Percentiles rank a stretch among this genome's conserved stretches.
Conservation (phyloP, 37 sponge, comb jelly and placozoan species). For the Geodia barretti region DNA sequence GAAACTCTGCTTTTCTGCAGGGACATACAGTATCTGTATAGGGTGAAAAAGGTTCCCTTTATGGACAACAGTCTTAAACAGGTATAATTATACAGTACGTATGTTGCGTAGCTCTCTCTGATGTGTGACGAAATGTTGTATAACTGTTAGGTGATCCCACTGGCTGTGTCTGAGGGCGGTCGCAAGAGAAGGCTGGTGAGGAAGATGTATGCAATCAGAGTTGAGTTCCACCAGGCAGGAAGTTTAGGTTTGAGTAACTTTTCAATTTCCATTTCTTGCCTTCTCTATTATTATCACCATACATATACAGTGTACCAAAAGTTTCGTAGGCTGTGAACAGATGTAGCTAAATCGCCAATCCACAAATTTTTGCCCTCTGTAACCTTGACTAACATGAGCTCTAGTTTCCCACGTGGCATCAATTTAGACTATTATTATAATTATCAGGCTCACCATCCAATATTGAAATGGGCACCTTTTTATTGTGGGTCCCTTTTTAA, state of each 20-base stretch:
- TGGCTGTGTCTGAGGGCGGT: too few relatives aligned
- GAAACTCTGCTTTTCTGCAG: not conserved
- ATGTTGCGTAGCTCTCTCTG: too few relatives aligned
- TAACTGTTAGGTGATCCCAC: not conserved
- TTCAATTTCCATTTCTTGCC: too few relatives aligned
- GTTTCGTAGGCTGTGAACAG: not conserved
- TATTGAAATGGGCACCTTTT: not conserved
- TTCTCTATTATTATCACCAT: too few relatives aligned
- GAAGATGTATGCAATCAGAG: slow-evolving; percentile 71
- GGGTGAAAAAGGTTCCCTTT: slow-evolving; percentile 57
- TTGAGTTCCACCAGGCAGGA: slow-evolving; percentile 81
- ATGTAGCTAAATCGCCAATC: too few relatives aligned
- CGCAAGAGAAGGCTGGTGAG: slow-evolving; percentile 58
- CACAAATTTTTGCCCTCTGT: not conserved
- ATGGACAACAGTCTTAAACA: slow-evolving; percentile 69
- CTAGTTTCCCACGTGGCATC: not conserved
- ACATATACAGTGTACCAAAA: too few relatives aligned
- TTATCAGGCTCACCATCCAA: not conserved
- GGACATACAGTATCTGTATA: slow-evolving; percentile 66
- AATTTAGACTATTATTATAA: not conserved
- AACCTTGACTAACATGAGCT: not conserved
- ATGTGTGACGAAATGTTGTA: slow-evolving; percentile 5
- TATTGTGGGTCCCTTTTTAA: not conserved
- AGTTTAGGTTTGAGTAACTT: slow-evolving; percentile 46
- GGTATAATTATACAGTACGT: too few relatives aligned